Conservation (phyloP, 2,113 vertebrate species). For the Nibea albiflora region DNA sequence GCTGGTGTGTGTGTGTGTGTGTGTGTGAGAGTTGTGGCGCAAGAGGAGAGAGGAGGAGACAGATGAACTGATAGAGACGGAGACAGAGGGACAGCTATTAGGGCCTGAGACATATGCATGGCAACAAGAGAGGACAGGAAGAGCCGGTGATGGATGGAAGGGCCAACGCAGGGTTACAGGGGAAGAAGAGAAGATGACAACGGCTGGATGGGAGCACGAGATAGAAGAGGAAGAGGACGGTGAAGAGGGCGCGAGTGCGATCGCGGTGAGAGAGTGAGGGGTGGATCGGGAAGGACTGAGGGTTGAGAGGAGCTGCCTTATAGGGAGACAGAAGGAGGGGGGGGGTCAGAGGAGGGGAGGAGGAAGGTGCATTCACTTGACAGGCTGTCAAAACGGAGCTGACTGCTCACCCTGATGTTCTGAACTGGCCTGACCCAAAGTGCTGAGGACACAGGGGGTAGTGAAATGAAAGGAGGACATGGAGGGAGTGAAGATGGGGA, state of each 20-base stretch:
- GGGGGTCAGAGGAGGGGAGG: slow-evolving; percentile 40
- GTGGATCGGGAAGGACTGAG: slow-evolving; percentile 23
- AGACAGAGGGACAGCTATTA: slow-evolving; percentile 74
- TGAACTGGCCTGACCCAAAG: slow-evolving; percentile 63
- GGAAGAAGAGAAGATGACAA: slow-evolving; percentile 69
- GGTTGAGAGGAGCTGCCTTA: slow-evolving; percentile 51
- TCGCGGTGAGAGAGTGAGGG: slow-evolving; percentile 34
- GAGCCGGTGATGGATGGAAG: slow-evolving; percentile 70
- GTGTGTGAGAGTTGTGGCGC: slow-evolving; percentile 8
- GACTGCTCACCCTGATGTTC: slow-evolving; percentile 68
- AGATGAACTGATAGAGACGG: slow-evolving; percentile 59
- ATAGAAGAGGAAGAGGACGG: slow-evolving; percentile 41
- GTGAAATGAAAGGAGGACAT: background rate
- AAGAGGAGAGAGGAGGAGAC: slow-evolving; percentile 54
- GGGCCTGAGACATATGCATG: slow-evolving; percentile 72
- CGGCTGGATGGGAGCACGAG: slow-evolving; percentile 55
- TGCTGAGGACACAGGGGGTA: slow-evolving; percentile 13
- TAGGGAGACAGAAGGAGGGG: slow-evolving; percentile 36
- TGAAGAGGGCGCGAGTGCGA: slow-evolving; percentile 34
- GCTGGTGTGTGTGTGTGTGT: slow-evolving; percentile 13
- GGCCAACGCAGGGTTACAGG: slow-evolving; percentile 51
- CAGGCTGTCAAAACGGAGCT: slow-evolving; percentile 79
- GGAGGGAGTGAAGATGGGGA: slow-evolving; percentile 14
- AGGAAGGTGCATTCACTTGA: slow-evolving; percentile 72
- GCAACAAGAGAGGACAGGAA: slow-evolving; percentile 59